Evolutionary conservation across 2,113 vertebrate species (phyloP), one percentile per base, ranked within the genome.

Genomic region (Xenopus tropicalis): DNA sequence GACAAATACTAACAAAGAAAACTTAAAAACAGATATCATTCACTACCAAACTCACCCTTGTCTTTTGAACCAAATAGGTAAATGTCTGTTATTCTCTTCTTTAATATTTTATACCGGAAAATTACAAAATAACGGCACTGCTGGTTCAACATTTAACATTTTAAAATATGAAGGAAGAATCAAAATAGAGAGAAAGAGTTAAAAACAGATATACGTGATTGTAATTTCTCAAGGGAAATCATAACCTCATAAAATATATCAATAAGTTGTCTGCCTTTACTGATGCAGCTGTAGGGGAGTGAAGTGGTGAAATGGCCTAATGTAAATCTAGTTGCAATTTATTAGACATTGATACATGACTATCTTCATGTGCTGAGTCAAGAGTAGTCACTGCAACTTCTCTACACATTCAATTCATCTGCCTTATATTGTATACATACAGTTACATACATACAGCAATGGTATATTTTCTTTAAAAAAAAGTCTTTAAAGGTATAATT

Each of bases 331-430:
- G 57, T 23, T 68, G 56, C 65, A 68, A 61, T 69, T 74, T 62
- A 74, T 52, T 61, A 42, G 72, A 69, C 72, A 68, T 74, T 74
- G 72, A 74, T 74, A 68, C 72, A 74, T 69, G 24, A 25, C 72
- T 54, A 19, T 57, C 57, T 52, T 74, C 52, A 74, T 74, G 68
- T 69, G 65, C 72, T 67, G 64, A 74, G 72, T 74, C 72, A 74
- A 74, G 68, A 52, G 62, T 44, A 61, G 65, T 68, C 65, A 68
- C 69, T 74, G 57, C 57, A 74, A 68, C 65, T 42, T 42, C 25
- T 69, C 24, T 62, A 51, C 72, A 69, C 66, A 74, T 74, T 74
- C 64, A 37, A 37, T 52, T 74, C 56, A 37, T 37, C 69, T 65
- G n/a, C 69, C 72, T 65, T 52, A 23, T 74, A 43, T 57, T 61